Evolutionary conservation across 2,113 vertebrate genomes (phyloP).

Genomic region (Fregata magnificens): DNA sequence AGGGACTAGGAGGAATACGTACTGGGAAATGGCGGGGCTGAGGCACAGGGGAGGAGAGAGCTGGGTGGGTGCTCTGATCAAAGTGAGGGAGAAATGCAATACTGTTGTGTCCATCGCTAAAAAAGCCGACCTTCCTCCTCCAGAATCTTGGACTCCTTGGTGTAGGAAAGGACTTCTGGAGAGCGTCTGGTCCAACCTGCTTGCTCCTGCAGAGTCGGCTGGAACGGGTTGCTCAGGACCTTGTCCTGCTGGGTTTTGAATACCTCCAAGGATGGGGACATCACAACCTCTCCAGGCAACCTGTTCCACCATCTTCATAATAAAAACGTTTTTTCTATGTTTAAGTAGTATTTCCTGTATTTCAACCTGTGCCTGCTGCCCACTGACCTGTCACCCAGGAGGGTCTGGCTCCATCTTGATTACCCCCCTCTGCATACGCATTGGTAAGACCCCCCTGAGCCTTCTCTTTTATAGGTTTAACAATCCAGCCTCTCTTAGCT

Average conservation of each 20-base stretch:
- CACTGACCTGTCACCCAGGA: neutral
- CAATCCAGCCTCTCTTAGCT: neutral
- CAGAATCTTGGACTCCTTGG: fast-evolving
- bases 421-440: no score
- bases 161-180: neutral
- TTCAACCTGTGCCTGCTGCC: neutral
- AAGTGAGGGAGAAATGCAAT: no score
- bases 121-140: no score
- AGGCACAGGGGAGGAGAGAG: neutral
- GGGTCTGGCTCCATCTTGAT: neutral
- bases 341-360: neutral
- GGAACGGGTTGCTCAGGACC: neutral
- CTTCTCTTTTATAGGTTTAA: neutral
- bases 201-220: neutral
- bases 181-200: no score
- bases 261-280: no score
- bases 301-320: neutral
- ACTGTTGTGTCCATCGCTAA: neutral
- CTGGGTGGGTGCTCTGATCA: neutral
- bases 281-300: neutral
- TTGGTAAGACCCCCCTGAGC: neutral
- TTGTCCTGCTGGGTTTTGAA: neutral
- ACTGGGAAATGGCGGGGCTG: neutral
- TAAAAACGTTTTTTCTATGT: neutral
- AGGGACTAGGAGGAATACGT: neutral